Evolutionary conservation across 1,140 invertebrate genomes (phyloP).

Genomic region (Camponotus vicinus): DNA sequence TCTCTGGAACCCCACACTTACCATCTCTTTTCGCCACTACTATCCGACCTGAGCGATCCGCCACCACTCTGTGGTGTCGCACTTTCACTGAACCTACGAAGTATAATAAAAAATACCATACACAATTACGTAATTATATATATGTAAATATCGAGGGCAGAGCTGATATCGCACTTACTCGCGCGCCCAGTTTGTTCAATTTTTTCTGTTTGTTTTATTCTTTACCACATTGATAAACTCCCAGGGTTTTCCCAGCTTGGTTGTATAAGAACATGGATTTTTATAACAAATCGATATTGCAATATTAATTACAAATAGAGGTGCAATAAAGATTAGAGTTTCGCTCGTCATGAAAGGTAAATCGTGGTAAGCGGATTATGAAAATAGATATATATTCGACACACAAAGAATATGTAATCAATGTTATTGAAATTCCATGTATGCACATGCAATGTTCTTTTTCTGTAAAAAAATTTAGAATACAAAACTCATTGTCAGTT

Average conservation of each 20-base stretch:
- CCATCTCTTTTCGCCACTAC: constrained; percentile 85
- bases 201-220: constrained; percentile 17
- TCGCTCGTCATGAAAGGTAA: not conserved
- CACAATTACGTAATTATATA: constrained; percentile 77
- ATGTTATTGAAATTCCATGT: constrained; percentile 43
- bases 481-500: not conserved
- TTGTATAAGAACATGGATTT: constrained; percentile 16
- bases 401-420: constrained; percentile 1
- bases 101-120: constrained; percentile 82
- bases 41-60: constrained; percentile 84
- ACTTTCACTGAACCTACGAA: constrained; percentile 86
- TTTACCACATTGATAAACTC: constrained; percentile 1
- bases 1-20: constrained; percentile 82
- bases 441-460: constrained; percentile 28
- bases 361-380: not conserved
- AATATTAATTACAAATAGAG: constrained; percentile 13
- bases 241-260: not conserved
- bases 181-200: constrained; percentile 9
- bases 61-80: constrained; percentile 85
- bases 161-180: constrained; percentile 57
- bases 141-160: constrained; percentile 52
- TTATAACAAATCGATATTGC: not conserved
- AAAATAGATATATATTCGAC: constrained; percentile 28
- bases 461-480: constrained; percentile 14
- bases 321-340: constrained; percentile 16